Evolutionary conservation across 2,888 invertebrate genomes (phyloP), one percentile per base, ranked within the genome.

Genomic region (Phyllotreta striolata): DNA sequence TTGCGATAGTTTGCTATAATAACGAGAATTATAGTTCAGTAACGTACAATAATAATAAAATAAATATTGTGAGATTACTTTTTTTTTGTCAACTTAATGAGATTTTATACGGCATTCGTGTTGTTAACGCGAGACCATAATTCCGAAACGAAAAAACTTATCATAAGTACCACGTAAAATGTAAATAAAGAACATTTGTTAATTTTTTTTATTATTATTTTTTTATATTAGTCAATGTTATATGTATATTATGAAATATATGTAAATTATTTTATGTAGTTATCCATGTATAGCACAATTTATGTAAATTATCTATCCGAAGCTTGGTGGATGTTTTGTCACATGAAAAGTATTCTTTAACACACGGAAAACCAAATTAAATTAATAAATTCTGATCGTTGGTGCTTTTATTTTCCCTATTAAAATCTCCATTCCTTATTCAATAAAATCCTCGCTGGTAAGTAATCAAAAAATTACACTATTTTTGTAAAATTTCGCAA

Each of bases 291-390:
- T 71, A 71, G 71, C 72, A 75, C 74, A 70, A 70, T 73, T 70
- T 72, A 72, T 73, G 72, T 74, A 73, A 69, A 66, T 68, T 71
- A 70, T 66, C 74, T 70, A 74, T 73, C 74, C 67, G 73, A 76
- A 69, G 77, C 78, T 77, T 78, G 74, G 75, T 78, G 76, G 76
- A 76, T 75, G 76, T 77, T 78, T 76, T 73, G 74, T 72, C 75
- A 78, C 78, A 77, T 73, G 73, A 74, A 73, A 70, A 72, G 73
- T 76, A 77, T 76, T 76, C 76, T 55, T 57, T 76, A 75, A 68
- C 70, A 72, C 73, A 68, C 69, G 35, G 72, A 58, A 67, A 70
- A 68, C 58, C 67, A 66, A 73, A 73, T 72, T 72, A 72, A 73
- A 60, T 46, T 47, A 51, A 46, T 65, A 24, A 24, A 24, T 70